Conservation (phyloP, 2,888 invertebrate genomes). For the Leuctra nigra region DNA sequence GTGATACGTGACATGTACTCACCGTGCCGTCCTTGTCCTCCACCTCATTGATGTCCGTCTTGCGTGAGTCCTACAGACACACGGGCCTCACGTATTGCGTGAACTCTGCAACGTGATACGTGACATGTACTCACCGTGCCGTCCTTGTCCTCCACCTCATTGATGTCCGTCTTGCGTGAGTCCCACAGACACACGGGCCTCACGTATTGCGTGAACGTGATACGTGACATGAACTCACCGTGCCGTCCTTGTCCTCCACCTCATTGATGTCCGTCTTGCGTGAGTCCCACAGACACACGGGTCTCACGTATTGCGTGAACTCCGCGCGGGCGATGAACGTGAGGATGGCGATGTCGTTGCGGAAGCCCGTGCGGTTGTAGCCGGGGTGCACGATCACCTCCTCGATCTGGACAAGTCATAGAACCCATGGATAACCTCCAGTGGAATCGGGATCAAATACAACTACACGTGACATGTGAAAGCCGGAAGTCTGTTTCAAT, state of each 20-base stretch:
- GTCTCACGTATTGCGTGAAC: conserved; percentile 49
- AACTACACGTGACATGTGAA: too few relatives aligned
- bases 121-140: conserved; percentile 38
- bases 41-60: conserved; percentile 35
- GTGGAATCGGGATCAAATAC: too few relatives aligned
- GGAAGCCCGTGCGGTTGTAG: conserved; percentile 49
- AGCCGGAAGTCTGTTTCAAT: too few relatives aligned
- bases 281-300: conserved; percentile 55
- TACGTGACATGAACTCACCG: too few relatives aligned
- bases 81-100: conserved; percentile 51
- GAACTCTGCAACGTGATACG: too few relatives aligned
- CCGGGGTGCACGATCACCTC: conserved; percentile 48
- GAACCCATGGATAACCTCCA: too few relatives aligned
- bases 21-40: conserved; percentile 41
- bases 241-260: conserved; percentile 38
- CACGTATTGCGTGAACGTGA: conserved; percentile 49
- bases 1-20: conserved; percentile 28
- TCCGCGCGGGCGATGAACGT: conserved; percentile 44
- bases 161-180: conserved; percentile 39
- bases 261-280: conserved; percentile 39
- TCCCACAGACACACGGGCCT: conserved; percentile 56
- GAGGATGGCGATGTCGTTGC: conserved; percentile 52
- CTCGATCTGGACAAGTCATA: conserved; percentile 37
- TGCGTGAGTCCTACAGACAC: conserved; percentile 51
- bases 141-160: conserved; percentile 34